phyloP scores from a whole-genome alignment of 1,140 invertebrate species.

The Pseudomyrmex pallidus region DNA sequence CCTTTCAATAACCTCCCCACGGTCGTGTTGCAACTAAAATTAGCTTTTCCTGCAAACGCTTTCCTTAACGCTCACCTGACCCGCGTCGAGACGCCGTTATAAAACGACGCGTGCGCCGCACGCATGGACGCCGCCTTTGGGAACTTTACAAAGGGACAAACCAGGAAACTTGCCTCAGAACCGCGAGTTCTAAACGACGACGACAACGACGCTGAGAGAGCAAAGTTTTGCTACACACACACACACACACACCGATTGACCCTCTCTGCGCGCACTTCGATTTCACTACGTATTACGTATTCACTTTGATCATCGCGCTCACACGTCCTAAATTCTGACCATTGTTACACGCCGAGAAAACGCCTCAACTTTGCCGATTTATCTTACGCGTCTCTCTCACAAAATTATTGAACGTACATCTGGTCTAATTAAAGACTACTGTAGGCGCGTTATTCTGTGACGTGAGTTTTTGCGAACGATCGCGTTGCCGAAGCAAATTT shows the following conservation, averaged over 20 bases:
- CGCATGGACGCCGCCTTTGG: not conserved
- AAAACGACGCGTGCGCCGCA: conserved; percentile 11
- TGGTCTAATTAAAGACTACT: not conserved
- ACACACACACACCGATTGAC: not conserved
- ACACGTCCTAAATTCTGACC: conserved; percentile 38
- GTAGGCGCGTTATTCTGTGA: not conserved
- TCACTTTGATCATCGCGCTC: conserved; percentile 51
- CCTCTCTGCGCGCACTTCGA: conserved; percentile 11
- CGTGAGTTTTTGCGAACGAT: not conserved
- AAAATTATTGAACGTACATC: too few relatives aligned
- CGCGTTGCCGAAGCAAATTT: too few relatives aligned
- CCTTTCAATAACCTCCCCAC: conserved; percentile 27
- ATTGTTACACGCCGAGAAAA: conserved; percentile 39
- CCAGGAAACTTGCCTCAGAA: conserved; percentile 5
- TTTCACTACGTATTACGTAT: conserved; percentile 50
- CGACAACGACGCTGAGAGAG: not conserved
- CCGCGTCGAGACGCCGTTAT: conserved; percentile 11
- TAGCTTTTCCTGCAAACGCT: conserved; percentile 53
- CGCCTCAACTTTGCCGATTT: conserved; percentile 4
- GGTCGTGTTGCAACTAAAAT: conserved; percentile 61
- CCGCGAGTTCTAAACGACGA: not conserved
- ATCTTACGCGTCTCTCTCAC: not conserved
- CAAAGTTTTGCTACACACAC: conserved; percentile 17
- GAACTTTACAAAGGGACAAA: conserved; percentile 43
- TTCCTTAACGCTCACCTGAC: conserved; percentile 53